Conservation (phyloP, 92 coral and sea anemone species). For the Epizoanthus scotinus region DNA sequence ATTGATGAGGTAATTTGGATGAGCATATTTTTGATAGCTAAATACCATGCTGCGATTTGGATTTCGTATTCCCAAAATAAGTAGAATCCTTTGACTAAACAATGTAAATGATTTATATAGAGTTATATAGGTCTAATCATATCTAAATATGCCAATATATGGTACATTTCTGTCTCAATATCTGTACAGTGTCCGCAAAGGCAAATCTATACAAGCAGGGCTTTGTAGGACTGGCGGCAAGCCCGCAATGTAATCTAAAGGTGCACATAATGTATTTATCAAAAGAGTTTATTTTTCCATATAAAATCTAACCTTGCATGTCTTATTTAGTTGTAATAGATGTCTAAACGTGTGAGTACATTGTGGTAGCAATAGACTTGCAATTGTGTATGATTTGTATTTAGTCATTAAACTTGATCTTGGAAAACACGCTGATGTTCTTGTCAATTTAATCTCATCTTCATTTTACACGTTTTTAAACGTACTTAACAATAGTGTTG, state of each 20-base stretch:
- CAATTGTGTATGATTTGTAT: not conserved
- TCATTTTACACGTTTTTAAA: no score
- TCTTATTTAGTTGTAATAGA: not conserved
- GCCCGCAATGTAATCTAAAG: conserved; percentile 57
- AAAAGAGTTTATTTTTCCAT: conserved; percentile 92
- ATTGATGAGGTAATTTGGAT: not conserved
- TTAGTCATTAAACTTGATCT: not conserved
- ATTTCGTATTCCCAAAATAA: not conserved
- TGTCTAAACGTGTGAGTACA: not conserved
- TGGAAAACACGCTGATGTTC: not conserved
- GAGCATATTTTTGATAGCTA: no score
- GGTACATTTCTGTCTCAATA: not conserved
- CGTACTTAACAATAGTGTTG: no score
- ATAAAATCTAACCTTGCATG: conserved; percentile 17
- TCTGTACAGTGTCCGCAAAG: not conserved
- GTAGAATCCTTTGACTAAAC: no score
- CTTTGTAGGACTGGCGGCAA: conserved; percentile 57
- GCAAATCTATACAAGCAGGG: conserved; percentile 19
- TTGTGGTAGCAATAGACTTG: not conserved
- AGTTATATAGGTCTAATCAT: no score
- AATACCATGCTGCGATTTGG: not conserved
- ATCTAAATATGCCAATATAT: no score
- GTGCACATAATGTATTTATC: conserved; percentile 55
- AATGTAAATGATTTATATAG: no score
- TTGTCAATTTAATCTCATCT: no score